Base-by-base conservation (phyloP, 2,797 vertebrate species). In the Artibeus lituratus region DNA sequence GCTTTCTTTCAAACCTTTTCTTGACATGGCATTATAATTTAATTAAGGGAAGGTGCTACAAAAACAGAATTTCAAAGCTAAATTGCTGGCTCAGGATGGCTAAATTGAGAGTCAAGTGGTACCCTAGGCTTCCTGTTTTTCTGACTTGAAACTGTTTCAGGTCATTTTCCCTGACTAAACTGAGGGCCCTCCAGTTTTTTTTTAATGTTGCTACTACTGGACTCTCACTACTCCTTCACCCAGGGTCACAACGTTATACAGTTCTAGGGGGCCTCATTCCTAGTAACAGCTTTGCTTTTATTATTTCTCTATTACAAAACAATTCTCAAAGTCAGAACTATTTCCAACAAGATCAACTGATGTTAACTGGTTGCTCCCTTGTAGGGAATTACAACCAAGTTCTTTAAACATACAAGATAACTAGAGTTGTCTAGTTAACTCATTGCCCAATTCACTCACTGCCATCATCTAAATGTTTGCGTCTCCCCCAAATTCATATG, bases 71-170 rank as follows among this genome's bases (percentile, higher is more conserved):
- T 76, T 87, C 72, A 88, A 49, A 82, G 85, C 24, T 49, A 95
- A 97, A 97, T 94, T 95, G 83, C 67, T 69, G 87, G 93, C 78
- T 94, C 82, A 86, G 12, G 65, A 87, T 18, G 26, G 81, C 77
- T 95, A 96, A 94, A 94, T 49, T 88, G 84, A 91, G 94, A 94
- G 62, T 85, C 91, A 92, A 96, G 42, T 91, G 73, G 86, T 92
- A 78, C 35, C 49, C 86, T 82, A 84, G 24, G 49, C 89, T 97
- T 97, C 97, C 95, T 96, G 96, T 95, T 96, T 96, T 96, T 95
- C 95, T 86, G 82, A 92, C 82, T 96, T 94, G 37, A 69, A 85
- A 90, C 29, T 72, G 49, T 83, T 80, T 87, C 35, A 19, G 67
- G 67, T 94, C 53, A 94, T 90, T 94, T 80, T 94, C 55, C 39